phyloP scores from a whole-genome alignment of 2,888 invertebrate genomes.

The Drosophila quinaria region DNA sequence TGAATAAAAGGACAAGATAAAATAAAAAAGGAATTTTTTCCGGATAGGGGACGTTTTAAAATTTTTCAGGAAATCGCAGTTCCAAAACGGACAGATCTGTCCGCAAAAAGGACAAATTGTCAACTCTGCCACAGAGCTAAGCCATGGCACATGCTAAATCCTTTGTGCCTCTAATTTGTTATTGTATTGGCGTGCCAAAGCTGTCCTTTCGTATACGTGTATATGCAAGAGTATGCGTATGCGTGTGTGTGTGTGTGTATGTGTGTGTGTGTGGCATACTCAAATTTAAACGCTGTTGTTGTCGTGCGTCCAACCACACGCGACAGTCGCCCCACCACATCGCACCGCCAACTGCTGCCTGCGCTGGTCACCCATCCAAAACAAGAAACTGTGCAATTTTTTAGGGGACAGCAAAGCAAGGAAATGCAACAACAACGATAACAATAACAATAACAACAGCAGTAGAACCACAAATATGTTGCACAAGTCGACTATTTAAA shows the following conservation, averaged over 20 bases:
- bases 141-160: slow-evolving; percentile 78
- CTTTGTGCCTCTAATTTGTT: slow-evolving; percentile 80
- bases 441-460: slow-evolving; percentile 24
- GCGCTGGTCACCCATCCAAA: slow-evolving; percentile 57
- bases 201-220: slow-evolving; percentile 28
- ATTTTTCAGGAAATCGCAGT: too few relatives aligned
- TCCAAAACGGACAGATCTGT: too few relatives aligned
- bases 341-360: slow-evolving; percentile 36
- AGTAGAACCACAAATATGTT: slow-evolving; percentile 3
- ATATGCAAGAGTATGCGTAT: slow-evolving; percentile 1
- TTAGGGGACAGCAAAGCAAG: slow-evolving; percentile 56
- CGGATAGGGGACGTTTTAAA: too few relatives aligned
- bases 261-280: slow-evolving; percentile 46
- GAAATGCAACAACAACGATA: slow-evolving; percentile 51
- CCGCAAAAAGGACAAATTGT: too few relatives aligned
- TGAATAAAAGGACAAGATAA: too few relatives aligned
- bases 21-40: too few relatives aligned
- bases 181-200: slow-evolving; percentile 79
- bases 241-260: slow-evolving; percentile 15
- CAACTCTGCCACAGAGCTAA: slow-evolving; percentile 75
- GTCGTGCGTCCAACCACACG: slow-evolving; percentile 73
- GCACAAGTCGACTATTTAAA: background rate
- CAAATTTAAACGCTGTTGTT: slow-evolving; percentile 74
- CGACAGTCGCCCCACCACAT: slow-evolving; percentile 42
- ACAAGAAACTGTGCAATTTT: slow-evolving; percentile 76